Evolutionary conservation across 2,113 vertebrate genomes (phyloP), one percentile per base, ranked within the genome.

Genomic region (Ammospiza caudacuta): DNA sequence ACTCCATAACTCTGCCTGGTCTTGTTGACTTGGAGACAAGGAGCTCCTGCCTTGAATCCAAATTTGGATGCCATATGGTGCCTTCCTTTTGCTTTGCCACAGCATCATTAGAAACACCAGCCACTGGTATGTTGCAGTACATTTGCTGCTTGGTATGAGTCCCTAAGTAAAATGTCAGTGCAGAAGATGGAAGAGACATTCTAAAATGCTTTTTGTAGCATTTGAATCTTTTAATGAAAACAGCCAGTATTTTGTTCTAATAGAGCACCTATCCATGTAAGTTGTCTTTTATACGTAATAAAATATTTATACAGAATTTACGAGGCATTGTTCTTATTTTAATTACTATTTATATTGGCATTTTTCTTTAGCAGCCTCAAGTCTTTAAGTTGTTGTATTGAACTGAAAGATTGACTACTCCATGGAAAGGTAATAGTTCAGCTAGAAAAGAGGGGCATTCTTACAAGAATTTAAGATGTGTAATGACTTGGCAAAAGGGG

Each of bases 291-390:
- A 74, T 66, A 55, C 49, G 35, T 85, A 96, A 95, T 97, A 96
- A 97, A 96, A 92, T 97, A 97, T 96, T 96, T 96, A 77, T 75
- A 78, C 22, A 77, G 67, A 89, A 88, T 91, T 73, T 87, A 43
- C 9, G 70, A 59, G 12, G n/a, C n/a, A 37, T 78, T 19, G 15
- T 73, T 69, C 63, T 77, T 67, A 62, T 83, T 89, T 94, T 79
- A 69, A 87, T 57, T 83, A 18, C 20, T 83, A 29, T 37, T 31
- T 47, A 83, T 73, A 68, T 47, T 67, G 74, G 27, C 1, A 3
- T 81, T 80, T 86, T 78, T 59, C 31, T 84, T 74, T 49, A 58
- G 52, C 19, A 6, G 74, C 33, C 5, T 59, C 6, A 91, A 67
- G 28, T 54, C 73, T 63, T 55, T 67, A 72, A 35, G 27, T 27